phyloP scores from a whole-genome alignment of 2,888 invertebrate species.

The Sphaerophoria taeniata region DNA sequence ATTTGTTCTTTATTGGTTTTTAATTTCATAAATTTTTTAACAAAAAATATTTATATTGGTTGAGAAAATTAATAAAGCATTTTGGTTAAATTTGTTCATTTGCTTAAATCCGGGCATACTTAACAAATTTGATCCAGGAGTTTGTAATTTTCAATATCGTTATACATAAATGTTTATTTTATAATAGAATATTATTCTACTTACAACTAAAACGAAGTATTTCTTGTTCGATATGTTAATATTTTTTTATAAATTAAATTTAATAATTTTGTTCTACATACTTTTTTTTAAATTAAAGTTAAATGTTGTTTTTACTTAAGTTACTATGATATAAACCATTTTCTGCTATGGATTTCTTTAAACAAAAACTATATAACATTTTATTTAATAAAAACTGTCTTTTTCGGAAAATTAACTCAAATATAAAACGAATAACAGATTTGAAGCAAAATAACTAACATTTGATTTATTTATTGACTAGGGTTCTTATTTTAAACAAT shows the following conservation, averaged over 20 bases:
- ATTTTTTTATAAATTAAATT: slow-evolving; percentile 46
- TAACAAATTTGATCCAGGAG: slow-evolving; percentile 53
- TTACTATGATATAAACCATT: neutral
- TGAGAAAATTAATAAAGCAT: slow-evolving; percentile 34
- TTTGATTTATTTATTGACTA: slow-evolving; percentile 63
- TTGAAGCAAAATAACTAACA: slow-evolving; percentile 49
- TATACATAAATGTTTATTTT: slow-evolving; percentile 15
- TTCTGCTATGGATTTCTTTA: slow-evolving; percentile 1
- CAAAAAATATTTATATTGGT: too few species aligned
- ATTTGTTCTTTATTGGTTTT: too few species aligned
- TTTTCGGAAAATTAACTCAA: slow-evolving; percentile 35
- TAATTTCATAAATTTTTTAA: too few species aligned
- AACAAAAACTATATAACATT: slow-evolving; percentile 23
- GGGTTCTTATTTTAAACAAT: slow-evolving; percentile 58
- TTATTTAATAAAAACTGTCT: slow-evolving; percentile 5
- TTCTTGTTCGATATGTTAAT: slow-evolving; percentile 38
- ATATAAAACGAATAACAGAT: slow-evolving; percentile 57
- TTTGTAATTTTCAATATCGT: slow-evolving; percentile 10
- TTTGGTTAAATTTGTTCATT: slow-evolving; percentile 54
- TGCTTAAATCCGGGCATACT: slow-evolving; percentile 5
- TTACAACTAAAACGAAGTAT: slow-evolving; percentile 19
- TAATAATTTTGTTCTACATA: slow-evolving; percentile 9
- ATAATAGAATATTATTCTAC: neutral
- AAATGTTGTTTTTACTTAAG: neutral
- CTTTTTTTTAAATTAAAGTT: neutral